These are phyloP conservation scores for Agrypnus murinus DNA, from an alignment of 2,888 invertebrate genomes.

Conservation along the genomic window DNA sequence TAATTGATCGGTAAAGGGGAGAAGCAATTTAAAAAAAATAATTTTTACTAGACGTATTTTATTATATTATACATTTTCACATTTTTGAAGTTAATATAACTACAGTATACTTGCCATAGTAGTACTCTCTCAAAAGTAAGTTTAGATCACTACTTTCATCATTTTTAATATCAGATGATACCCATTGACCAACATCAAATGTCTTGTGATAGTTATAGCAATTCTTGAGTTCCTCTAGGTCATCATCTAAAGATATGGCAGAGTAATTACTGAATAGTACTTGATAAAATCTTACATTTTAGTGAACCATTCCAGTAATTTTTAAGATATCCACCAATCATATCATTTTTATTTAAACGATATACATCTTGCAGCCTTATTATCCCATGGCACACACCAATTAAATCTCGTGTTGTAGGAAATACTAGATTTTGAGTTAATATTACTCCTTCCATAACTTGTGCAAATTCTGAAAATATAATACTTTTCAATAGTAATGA, in stretches of 20 bases:
- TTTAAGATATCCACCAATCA: not conserved
- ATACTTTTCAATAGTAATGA: too few relatives aligned
- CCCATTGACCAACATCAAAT: not conserved
- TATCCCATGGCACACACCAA: constrained; percentile 1
- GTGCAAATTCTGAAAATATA: not conserved
- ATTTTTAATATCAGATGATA: not conserved
- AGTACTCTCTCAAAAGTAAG: not conserved
- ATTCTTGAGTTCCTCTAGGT: not conserved
- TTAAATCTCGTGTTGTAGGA: constrained; percentile 6
- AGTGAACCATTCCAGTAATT: constrained; percentile 10
- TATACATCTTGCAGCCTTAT: constrained; percentile 13
- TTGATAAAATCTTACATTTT: not conserved
- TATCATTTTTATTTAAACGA: not conserved
- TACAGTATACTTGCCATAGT: not conserved
- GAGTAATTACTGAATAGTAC: too few relatives aligned
- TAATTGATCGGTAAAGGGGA: too few relatives aligned
- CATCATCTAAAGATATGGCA: too few relatives aligned
- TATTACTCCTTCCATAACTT: not conserved
- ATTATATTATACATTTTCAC: too few relatives aligned
- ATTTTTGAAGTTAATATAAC: too few relatives aligned
- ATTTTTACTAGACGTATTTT: too few relatives aligned
- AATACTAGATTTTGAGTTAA: not conserved
- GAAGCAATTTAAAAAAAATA: too few relatives aligned
- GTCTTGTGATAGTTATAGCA: constrained; percentile 4
- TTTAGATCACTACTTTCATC: not conserved